These are phyloP conservation scores for Salminus brasiliensis DNA, from an alignment of 2,113 vertebrate genomes.

Conservation along the genomic window DNA sequence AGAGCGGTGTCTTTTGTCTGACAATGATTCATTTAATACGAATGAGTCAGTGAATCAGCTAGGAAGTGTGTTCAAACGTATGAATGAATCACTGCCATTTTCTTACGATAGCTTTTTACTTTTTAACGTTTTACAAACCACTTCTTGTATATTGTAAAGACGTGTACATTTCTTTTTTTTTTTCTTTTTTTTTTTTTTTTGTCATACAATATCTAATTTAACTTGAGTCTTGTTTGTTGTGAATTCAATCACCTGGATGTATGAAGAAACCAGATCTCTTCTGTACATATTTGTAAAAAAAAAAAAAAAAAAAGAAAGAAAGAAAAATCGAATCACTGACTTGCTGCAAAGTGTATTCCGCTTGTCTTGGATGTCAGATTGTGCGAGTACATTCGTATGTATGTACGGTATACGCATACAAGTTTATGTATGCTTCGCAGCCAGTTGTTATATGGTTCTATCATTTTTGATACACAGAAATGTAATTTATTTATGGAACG, in stretches of 20 bases:
- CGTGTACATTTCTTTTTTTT: slow-evolving; percentile 59
- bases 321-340: slow-evolving; percentile 86
- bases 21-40: slow-evolving; percentile 34
- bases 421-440: slow-evolving; percentile 53
- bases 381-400: slow-evolving; percentile 51
- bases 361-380: slow-evolving; percentile 79
- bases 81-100: slow-evolving; percentile 91
- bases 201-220: slow-evolving; percentile 72
- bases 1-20: slow-evolving; percentile 22
- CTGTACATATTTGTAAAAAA: slow-evolving; percentile 82
- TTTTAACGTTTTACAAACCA: slow-evolving; percentile 85
- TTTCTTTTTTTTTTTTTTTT: slow-evolving; percentile 65
- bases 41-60: slow-evolving; percentile 71
- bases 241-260: slow-evolving; percentile 72
- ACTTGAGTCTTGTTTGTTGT: slow-evolving; percentile 69
- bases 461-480: slow-evolving; percentile 83
- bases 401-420: slow-evolving; percentile 32
- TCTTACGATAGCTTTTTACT: slow-evolving; percentile 86
- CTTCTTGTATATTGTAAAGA: slow-evolving; percentile 82
- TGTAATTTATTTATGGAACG: slow-evolving; percentile 87
- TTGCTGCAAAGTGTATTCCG: slow-evolving; percentile 77
- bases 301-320: slow-evolving; percentile 71
- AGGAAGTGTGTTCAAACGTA: slow-evolving; percentile 68
- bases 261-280: slow-evolving; percentile 54
- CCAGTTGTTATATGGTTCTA: slow-evolving; percentile 68